Evolutionary conservation across 2,113 vertebrate genomes (phyloP).

Genomic region (Phalacrocorax carbo): DNA sequence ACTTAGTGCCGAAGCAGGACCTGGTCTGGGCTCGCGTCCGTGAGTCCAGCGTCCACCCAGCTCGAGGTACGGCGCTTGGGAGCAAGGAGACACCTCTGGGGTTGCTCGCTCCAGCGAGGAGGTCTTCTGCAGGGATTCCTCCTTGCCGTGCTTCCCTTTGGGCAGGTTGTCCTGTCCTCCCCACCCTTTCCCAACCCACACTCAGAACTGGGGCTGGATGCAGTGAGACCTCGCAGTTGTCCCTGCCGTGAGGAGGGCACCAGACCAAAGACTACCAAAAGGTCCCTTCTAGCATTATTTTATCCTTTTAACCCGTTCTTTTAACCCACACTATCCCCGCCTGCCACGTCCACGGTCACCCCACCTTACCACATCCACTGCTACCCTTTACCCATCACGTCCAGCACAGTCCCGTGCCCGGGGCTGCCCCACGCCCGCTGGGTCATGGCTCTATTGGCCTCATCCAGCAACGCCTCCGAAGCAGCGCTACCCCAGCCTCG

Average conservation of each 20-base stretch:
- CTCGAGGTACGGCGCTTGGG: fast-evolving
- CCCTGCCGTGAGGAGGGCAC: fast-evolving
- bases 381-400: neutral
- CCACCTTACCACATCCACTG: neutral
- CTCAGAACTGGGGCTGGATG: neutral
- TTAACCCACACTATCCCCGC: neutral
- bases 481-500: neutral
- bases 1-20: neutral
- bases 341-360: neutral
- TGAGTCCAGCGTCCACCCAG: neutral
- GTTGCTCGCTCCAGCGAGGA: neutral
- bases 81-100: neutral
- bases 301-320: neutral
- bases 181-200: neutral
- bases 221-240: neutral
- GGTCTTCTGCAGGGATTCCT: neutral
- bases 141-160: neutral
- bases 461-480: neutral
- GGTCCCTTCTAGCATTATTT: neutral
- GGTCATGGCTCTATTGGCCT: fast-evolving
- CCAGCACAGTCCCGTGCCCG: neutral
- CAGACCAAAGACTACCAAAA: neutral
- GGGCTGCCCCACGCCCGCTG: neutral
- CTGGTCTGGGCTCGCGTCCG: fast-evolving
- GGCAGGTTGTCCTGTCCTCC: neutral